Evolutionary conservation across 2,113 vertebrate species (phyloP).

Genomic region (Stegostoma tigrinum): DNA sequence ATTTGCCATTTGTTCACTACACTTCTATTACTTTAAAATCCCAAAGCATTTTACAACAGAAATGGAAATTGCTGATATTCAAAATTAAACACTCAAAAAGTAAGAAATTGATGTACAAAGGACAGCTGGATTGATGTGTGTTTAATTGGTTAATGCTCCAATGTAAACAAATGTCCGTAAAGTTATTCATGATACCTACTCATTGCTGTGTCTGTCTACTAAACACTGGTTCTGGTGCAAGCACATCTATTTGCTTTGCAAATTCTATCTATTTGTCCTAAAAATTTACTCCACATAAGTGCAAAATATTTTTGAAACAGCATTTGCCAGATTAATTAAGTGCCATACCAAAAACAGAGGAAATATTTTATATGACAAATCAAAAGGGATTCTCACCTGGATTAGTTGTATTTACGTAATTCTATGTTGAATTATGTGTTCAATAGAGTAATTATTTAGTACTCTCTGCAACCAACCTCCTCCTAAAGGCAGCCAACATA

Average conservation of each 20-base stretch:
- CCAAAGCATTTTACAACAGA: background rate
- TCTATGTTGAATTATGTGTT: background rate
- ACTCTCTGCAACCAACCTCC: background rate
- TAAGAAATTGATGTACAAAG: background rate
- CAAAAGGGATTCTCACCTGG: background rate
- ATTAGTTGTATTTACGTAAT: background rate
- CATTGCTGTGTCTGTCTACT: background rate
- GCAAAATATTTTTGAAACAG: background rate
- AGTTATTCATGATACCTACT: background rate
- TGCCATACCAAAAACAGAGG: background rate
- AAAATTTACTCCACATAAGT: background rate
- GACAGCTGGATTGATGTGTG: background rate
- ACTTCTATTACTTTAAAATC: background rate
- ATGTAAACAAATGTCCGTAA: background rate
- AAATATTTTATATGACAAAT: background rate
- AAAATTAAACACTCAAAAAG: background rate
- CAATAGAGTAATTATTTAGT: background rate
- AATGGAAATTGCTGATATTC: background rate
- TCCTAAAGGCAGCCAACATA: background rate
- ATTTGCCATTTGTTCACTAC: background rate
- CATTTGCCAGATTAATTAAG: background rate
- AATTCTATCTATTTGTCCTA: too few relatives aligned
- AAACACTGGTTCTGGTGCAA: background rate
- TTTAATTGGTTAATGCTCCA: background rate
- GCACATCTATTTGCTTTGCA: background rate